Evolutionary conservation across 2,113 vertebrate species (phyloP).

Genomic region (Oncorhynchus nerka): DNA sequence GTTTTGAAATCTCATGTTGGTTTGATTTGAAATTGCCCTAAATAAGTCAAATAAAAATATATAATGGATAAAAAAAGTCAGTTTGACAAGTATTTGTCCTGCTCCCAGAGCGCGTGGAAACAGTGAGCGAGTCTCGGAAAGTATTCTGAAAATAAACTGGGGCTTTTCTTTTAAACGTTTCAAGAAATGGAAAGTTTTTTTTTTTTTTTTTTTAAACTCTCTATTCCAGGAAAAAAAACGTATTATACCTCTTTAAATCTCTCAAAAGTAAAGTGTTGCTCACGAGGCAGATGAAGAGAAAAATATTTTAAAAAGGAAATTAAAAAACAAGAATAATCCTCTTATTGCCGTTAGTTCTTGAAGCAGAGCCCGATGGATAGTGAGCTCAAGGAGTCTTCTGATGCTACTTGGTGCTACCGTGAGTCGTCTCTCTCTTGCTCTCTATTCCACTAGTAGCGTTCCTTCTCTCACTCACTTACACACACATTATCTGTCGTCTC

Average conservation of each 20-base stretch:
- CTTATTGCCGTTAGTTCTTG: neutral
- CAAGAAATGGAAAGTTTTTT: no score
- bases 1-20: no score
- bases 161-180: no score
- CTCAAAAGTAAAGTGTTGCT: neutral
- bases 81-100: no score
- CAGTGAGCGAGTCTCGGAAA: no score
- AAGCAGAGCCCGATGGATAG: neutral
- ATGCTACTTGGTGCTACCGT: neutral
- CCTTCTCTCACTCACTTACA: neutral
- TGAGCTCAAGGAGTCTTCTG: neutral
- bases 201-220: neutral
- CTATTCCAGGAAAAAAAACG: constrained; percentile 2
- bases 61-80: neutral
- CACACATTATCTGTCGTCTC: neutral
- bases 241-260: neutral
- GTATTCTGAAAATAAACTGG: no score
- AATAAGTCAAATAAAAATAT: no score
- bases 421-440: neutral
- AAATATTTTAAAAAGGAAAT: neutral
- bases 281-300: neutral
- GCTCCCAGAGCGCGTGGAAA: no score
- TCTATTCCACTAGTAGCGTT: neutral
- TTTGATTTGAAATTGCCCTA: no score
- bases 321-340: neutral